A percentile compares a stretch with the other conserved stretches of the same genome.
phyloP scores from a whole-genome alignment of 2,113 vertebrate species.

The Anguilla rostrata region DNA sequence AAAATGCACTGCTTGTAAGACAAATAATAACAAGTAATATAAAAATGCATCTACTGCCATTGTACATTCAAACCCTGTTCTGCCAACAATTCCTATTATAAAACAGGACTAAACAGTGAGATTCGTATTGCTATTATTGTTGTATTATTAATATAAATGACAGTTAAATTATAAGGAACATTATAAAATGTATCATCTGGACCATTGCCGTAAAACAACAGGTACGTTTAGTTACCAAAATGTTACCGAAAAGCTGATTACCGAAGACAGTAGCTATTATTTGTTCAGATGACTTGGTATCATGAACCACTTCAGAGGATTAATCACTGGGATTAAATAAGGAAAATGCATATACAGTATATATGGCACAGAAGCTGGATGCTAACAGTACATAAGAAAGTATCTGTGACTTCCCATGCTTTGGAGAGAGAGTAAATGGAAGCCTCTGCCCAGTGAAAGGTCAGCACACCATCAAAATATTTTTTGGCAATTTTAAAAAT shows the following conservation, averaged over 20 bases:
- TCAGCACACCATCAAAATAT: conserved; percentile 87
- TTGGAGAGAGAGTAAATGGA: conserved; percentile 58
- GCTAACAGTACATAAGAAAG: conserved; percentile 1
- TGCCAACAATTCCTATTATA: neutral
- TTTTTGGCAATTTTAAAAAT: conserved; percentile 93
- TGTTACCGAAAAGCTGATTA: no score
- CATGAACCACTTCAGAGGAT: neutral
- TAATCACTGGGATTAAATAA: neutral
- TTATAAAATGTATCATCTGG: no score
- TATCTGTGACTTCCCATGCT: conserved; percentile 45
- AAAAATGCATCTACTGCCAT: neutral
- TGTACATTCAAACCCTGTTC: neutral
- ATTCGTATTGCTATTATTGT: no score
- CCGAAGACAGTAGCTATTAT: neutral
- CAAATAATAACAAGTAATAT: neutral
- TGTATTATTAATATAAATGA: no score
- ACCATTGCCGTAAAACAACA: neutral
- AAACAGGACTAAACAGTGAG: neutral
- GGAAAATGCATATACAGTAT: conserved; percentile 24
- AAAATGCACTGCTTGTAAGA: neutral
- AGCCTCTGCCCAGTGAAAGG: conserved; percentile 80
- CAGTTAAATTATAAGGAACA: no score
- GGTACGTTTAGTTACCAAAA: neutral
- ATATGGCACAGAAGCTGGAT: conserved; percentile 34
- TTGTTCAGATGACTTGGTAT: neutral